Base-by-base conservation (phyloP, 1,140 invertebrate species). In the Caenorhabditis briggsae region DNA sequence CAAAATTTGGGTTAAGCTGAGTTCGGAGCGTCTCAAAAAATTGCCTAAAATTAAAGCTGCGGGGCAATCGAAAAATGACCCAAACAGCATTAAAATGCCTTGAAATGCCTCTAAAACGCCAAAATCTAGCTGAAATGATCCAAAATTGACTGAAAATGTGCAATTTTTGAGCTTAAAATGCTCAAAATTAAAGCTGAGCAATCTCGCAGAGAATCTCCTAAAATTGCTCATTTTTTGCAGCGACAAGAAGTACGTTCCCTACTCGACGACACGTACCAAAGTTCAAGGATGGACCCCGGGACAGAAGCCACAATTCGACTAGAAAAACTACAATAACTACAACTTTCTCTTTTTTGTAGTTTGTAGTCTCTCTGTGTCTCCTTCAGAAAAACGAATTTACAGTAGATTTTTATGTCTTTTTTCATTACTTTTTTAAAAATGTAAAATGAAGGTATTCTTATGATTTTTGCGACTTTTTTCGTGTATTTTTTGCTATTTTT, bases 261-360 rank as follows among this genome's bases (percentile, higher is more conserved):
- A 92, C 84, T 91, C 92, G 41, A 92, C 91, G 8, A 90, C 90
- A 20, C 89, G 92, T 23, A 82, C 92, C n/a, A 92, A 92, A 85
- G 70, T 92, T 55, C 61, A 91, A 84, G 90, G 87, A 85, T 92
- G 91, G 91, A 48, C 88, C 55, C 91, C 91, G 2, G 88, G 88
- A 58, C 65, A 89, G 74, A 85, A 85, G 65, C 70, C 70, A 50
- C 70, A 78, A 53, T 78, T 78, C 70, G 70, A 78, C 23, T 78
- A n/a, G 23, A 50, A 12, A 23, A 50, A 46, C 46, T 23, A 16
- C 43, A 23, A 20, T 23, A 20, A 18, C 59, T 18, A 33, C 33
- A 33, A 33, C 3, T 33, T 33, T 33, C 33, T 3, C 1, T 33
- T 33, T 33, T 33, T 33, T 33, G 33, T 33, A 2, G 33, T 33